Evolutionary conservation across 2,797 vertebrate species (phyloP).

Genomic region (Pangasius mekongensis): DNA sequence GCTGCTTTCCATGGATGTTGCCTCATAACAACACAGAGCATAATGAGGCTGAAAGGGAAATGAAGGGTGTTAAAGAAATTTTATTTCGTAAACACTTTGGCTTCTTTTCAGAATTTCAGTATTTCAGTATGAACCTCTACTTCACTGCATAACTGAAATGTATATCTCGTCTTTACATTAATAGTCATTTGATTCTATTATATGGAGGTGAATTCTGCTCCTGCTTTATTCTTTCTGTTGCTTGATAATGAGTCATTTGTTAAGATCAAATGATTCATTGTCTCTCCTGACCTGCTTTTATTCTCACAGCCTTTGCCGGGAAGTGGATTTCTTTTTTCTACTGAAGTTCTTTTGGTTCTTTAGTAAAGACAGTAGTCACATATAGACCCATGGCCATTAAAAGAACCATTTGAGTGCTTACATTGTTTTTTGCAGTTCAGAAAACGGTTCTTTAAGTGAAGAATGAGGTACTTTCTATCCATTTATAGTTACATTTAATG

Average conservation of each 20-base stretch:
- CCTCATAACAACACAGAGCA: conserved; percentile 56
- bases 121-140: not conserved
- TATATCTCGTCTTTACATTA: not conserved
- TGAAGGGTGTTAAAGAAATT: conserved; percentile 67
- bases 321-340: not conserved
- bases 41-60: conserved; percentile 58
- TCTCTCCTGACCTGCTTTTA: conserved; percentile 2
- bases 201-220: not conserved
- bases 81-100: conserved; percentile 55
- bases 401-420: not conserved
- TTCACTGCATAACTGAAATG: not conserved
- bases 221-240: not conserved
- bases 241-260: not conserved
- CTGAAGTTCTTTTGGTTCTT: not conserved
- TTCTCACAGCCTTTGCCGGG: not conserved
- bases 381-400: not conserved
- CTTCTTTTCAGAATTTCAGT: conserved; percentile 1
- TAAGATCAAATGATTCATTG: not conserved
- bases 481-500: not conserved
- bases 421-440: not conserved
- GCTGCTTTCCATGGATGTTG: conserved; percentile 62
- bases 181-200: not conserved
- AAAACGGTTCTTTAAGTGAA: not conserved
- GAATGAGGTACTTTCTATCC: not conserved
- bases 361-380: not conserved